Evolutionary conservation across 1,140 invertebrate genomes (phyloP).

Genomic region (Magallana angulata): DNA sequence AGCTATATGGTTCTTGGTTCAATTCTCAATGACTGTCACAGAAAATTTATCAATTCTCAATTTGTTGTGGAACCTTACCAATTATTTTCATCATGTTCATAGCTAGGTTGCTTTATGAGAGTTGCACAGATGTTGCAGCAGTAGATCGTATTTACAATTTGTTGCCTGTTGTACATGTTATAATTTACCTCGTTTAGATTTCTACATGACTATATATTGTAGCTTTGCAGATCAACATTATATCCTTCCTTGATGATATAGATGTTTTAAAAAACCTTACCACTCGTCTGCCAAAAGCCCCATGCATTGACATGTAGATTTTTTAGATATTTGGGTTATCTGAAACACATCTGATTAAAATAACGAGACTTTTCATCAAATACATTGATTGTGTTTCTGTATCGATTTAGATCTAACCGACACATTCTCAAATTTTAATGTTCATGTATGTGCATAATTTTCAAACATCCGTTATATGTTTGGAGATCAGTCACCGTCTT

Average conservation of each 20-base stretch:
- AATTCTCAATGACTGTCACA: too few relatives aligned
- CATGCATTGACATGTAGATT: neutral
- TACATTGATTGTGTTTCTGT: neutral
- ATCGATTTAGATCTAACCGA: neutral
- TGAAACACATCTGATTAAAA: conserved; percentile 7
- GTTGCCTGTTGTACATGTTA: too few relatives aligned
- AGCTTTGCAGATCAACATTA: too few relatives aligned
- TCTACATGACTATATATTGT: too few relatives aligned
- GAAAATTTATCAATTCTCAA: too few relatives aligned
- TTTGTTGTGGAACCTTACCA: too few relatives aligned
- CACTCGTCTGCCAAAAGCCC: neutral
- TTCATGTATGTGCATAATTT: neutral
- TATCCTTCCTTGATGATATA: neutral
- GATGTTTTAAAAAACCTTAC: neutral
- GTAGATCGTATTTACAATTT: too few relatives aligned
- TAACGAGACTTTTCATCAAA: neutral
- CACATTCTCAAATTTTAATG: neutral
- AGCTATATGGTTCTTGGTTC: too few relatives aligned
- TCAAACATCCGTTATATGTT: neutral
- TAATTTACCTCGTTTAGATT: too few relatives aligned
- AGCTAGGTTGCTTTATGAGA: too few relatives aligned
- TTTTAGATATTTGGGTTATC: neutral
- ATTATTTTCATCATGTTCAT: too few relatives aligned
- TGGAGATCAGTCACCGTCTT: neutral
- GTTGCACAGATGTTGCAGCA: too few relatives aligned